Conservation (phyloP, 2,888 invertebrate genomes). For the Volucella inanis region DNA sequence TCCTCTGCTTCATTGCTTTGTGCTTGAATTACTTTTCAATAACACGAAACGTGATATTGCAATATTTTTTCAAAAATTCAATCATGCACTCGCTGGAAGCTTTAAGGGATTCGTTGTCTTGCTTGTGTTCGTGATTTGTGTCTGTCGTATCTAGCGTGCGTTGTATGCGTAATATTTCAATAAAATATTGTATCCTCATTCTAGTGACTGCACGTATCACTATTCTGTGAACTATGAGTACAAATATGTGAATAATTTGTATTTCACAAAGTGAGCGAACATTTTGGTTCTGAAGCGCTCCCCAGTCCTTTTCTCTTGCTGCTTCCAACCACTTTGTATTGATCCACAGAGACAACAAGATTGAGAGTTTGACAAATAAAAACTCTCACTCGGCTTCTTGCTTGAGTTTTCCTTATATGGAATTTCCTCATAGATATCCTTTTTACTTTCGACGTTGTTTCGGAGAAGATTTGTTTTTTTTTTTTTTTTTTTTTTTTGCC, state of each 20-base stretch:
- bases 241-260: conserved; percentile 57
- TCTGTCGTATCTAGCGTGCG: background rate
- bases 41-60: conserved; percentile 49
- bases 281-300: background rate
- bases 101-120: conserved; percentile 4
- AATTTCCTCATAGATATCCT: conserved; percentile 22
- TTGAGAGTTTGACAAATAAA: conserved; percentile 13
- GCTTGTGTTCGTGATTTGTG: background rate
- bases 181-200: conserved; percentile 14
- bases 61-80: conserved; percentile 11
- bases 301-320: background rate
- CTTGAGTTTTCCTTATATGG: background rate
- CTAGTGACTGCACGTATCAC: conserved; percentile 31
- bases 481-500: background rate
- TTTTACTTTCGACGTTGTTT: conserved; percentile 15
- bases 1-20: conserved; percentile 31
- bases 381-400: background rate
- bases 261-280: conserved; percentile 40
- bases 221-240: conserved; percentile 42
- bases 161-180: conserved; percentile 56
- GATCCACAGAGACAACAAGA: conserved; percentile 17
- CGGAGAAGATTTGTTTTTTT: background rate
- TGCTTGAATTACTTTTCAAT: conserved; percentile 61
- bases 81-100: background rate
- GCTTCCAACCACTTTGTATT: conserved; percentile 35